Base-by-base conservation (phyloP, 2,797 vertebrate species). In the Pangasius macronema region DNA sequence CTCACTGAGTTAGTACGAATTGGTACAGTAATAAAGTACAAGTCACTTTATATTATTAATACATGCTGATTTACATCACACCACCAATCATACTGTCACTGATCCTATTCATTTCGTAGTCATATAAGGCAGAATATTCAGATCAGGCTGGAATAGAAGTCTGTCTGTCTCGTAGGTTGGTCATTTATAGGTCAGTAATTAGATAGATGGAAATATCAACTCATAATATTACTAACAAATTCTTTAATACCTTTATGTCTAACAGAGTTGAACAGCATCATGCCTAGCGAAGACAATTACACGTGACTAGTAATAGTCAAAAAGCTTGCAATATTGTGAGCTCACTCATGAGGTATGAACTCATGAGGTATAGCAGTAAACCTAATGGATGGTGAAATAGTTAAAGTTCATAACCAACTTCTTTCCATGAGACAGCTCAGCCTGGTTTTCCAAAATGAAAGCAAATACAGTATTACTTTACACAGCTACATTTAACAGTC, bases 381-480 rank as follows among this genome's bases (percentile, higher is more conserved):
- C 6, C 59, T 49, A 49, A 65, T 67, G 39, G 39, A 5, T 82
- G 39, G 59, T 49, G 16, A 30, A 82, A 82, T 49, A 49, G 57
- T 22, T 42, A 22, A 82, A 46, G 14, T 82, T 82, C 42, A 82
- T 14, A 82, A 14, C 30, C 24, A 65, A 16, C 55, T 39, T 39
- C 20, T 42, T 81, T 81, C 14, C 20, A 80, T 20, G 11, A 76
- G 27, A 51, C 7, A 51, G 46, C 46, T n/a, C n/a, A n/a, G 49
- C 82, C 9, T 79, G 36, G 27, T 55, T 77, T 13, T 22, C 3
- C 20, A 42, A 84, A 75, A 87, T 77, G 22, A 87, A 84, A 70
- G 36, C 13, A 68, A 55, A 84, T 61, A 46, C 46, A 46, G 46
- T 46, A 73, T 59, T 57, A 49, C 10, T 59, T 65, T 33, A 53